Evolutionary conservation across 2,797 vertebrate species (phyloP).

Genomic region (Bucorvus abyssinicus): DNA sequence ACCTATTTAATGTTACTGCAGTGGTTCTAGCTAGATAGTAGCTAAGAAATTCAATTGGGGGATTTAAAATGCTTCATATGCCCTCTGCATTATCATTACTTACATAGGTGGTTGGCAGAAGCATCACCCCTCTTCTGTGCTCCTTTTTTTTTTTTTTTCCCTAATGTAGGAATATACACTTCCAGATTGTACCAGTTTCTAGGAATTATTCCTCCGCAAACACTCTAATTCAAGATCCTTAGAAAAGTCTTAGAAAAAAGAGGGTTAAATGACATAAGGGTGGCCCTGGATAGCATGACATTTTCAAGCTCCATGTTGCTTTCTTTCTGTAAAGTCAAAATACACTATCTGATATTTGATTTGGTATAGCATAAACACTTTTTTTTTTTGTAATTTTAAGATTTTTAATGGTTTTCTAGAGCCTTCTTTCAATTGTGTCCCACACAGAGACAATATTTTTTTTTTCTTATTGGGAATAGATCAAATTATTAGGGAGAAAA

Average conservation of each 20-base stretch:
- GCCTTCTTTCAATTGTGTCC: neutral
- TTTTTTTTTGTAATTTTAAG: neutral
- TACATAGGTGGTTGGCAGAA: neutral
- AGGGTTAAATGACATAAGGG: neutral
- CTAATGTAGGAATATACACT: neutral
- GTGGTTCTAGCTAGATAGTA: neutral
- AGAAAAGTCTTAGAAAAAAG: neutral
- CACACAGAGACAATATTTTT: fast-evolving
- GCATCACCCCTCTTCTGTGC: neutral
- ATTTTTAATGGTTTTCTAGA: neutral
- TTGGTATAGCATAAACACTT: neutral
- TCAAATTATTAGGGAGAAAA: neutral
- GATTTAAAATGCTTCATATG: constrained; percentile 6
- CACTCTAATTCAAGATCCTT: neutral
- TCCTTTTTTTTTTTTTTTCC: neutral
- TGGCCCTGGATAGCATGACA: neutral
- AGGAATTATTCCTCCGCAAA: neutral
- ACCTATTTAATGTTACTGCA: neutral
- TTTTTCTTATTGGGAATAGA: neutral
- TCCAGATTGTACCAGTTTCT: neutral
- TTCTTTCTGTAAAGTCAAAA: neutral
- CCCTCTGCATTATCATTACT: constrained; percentile 2
- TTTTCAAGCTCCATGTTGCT: neutral
- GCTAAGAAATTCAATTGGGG: neutral
- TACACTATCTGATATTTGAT: neutral